These are phyloP conservation scores for Byasa hedistus DNA, from an alignment of 2,888 invertebrate genomes.

Conservation along the genomic window DNA sequence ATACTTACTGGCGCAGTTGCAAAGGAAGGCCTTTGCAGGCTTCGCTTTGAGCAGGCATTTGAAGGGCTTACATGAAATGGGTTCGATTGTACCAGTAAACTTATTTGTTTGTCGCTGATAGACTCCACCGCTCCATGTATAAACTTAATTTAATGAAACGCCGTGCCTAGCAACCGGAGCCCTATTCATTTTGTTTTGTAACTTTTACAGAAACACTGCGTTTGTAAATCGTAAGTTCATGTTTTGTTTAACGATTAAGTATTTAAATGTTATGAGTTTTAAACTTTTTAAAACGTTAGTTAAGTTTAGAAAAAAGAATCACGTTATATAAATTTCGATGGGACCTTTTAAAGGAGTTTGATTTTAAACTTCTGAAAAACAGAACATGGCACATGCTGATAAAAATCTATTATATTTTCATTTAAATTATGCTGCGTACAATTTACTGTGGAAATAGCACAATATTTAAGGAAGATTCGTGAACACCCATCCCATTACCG, in stretches of 20 bases:
- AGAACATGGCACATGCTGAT: no score
- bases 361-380: no score
- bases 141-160: conserved; percentile 40
- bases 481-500: conserved; percentile 28
- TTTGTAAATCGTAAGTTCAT: no score
- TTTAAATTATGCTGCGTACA: neutral
- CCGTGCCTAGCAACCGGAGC: conserved; percentile 6
- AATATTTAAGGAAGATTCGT: conserved; percentile 13
- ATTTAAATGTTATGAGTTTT: conserved; percentile 1
- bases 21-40: conserved; percentile 52
- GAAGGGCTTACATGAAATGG: conserved; percentile 62
- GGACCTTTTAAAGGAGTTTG: no score
- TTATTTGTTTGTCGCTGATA: conserved; percentile 73
- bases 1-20: conserved; percentile 42
- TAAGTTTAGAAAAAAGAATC: no score
- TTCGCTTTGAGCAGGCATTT: conserved; percentile 69
- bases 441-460: neutral
- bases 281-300: neutral
- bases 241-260: no score
- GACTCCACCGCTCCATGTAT: conserved; percentile 45
- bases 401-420: no score
- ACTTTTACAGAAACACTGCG: no score
- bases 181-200: no score
- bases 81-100: conserved; percentile 66
- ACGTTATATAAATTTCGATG: no score